Conservation (phyloP, 2,113 vertebrate genomes). For the Neoarius graeffei region DNA sequence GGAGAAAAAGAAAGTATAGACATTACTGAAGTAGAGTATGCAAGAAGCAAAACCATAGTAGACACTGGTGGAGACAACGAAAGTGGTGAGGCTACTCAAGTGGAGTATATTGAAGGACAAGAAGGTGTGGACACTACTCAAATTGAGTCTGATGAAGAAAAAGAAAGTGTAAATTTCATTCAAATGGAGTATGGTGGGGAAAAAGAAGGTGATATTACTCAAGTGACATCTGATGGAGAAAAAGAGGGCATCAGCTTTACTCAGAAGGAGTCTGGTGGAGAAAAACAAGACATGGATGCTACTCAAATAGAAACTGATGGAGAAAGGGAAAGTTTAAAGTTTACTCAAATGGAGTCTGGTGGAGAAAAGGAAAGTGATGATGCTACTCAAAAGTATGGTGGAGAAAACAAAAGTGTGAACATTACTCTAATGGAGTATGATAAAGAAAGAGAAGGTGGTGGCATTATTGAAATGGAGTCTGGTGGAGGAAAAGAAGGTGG, state of each 20-base stretch:
- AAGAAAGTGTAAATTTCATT: background rate
- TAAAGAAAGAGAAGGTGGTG: background rate
- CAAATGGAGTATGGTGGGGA: background rate
- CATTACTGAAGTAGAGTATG: background rate
- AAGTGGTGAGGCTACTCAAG: background rate
- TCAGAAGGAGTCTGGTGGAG: background rate
- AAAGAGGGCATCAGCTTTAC: background rate
- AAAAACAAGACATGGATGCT: background rate
- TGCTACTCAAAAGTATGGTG: background rate
- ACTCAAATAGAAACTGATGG: background rate
- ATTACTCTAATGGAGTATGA: background rate
- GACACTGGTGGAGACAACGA: background rate
- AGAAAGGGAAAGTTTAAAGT: background rate
- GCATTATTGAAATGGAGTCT: constrained; percentile 7
- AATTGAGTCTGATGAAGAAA: background rate
- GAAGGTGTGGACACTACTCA: background rate
- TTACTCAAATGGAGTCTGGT: background rate
- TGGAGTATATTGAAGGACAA: background rate
- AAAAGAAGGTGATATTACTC: background rate
- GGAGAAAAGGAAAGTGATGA: background rate
- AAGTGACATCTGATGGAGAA: background rate
- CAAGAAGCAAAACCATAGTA: no score
- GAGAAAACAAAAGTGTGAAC: background rate
- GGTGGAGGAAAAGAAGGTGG: background rate
- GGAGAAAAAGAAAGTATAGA: background rate